These are phyloP conservation scores for Nezara viridula DNA, from an alignment of 2,888 invertebrate species.

Conservation along the genomic window DNA sequence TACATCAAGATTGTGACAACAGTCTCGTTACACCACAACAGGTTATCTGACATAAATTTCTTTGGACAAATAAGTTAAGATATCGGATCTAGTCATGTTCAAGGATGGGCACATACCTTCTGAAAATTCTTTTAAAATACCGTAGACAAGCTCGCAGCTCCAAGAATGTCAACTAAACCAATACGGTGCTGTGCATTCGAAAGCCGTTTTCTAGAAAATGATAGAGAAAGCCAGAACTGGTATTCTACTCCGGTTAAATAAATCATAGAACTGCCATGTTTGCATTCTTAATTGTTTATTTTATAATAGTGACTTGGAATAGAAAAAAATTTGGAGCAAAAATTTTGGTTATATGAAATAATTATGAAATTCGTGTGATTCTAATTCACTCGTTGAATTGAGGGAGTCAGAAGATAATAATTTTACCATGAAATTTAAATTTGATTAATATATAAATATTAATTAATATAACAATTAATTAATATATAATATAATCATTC, in stretches of 20 bases:
- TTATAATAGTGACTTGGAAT: neutral
- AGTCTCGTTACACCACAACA: neutral
- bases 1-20: neutral
- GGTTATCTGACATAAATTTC: neutral
- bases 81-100: neutral
- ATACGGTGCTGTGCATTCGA: neutral
- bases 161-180: slow-evolving; percentile 19
- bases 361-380: too few species aligned
- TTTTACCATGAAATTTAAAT: too few species aligned
- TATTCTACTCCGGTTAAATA: slow-evolving; percentile 1
- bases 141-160: neutral
- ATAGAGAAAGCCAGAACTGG: slow-evolving; percentile 26
- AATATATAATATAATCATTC: too few species aligned
- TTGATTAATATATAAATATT: too few species aligned
- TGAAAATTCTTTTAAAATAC: slow-evolving; percentile 22
- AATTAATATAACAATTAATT: too few species aligned
- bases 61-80: slow-evolving; percentile 14
- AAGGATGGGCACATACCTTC: neutral
- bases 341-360: too few species aligned
- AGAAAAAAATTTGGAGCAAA: too few species aligned
- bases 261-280: neutral
- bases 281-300: neutral
- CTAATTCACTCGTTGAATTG: too few species aligned
- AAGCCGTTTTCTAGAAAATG: slow-evolving; percentile 41
- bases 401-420: too few species aligned